Evolutionary conservation across 2,797 vertebrate genomes (phyloP).

Genomic region (Sebastes steindachneri): DNA sequence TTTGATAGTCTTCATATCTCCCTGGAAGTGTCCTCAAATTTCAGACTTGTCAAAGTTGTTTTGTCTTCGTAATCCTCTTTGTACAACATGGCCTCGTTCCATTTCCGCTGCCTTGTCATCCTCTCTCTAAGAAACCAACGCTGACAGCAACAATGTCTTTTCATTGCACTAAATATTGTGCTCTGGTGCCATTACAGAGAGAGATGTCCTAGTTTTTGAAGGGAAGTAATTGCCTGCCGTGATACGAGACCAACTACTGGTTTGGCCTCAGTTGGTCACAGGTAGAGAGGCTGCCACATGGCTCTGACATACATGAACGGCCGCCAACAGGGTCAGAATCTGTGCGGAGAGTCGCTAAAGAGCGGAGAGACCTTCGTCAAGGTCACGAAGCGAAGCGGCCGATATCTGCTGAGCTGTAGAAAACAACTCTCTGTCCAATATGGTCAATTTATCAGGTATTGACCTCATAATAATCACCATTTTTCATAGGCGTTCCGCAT

Average conservation of each 20-base stretch:
- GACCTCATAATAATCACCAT: conserved; percentile 59
- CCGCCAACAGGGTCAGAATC: no score
- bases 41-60: conserved; percentile 78
- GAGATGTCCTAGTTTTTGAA: conserved; percentile 32
- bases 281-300: conserved; percentile 17
- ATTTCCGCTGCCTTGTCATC: conserved; percentile 57
- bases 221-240: conserved; percentile 29
- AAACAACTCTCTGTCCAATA: conserved; percentile 41
- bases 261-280: conserved; percentile 36
- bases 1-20: conserved; percentile 74
- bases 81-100: conserved; percentile 58
- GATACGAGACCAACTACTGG: conserved; percentile 19
- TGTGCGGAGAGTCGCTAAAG: no score
- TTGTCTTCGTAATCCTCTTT: conserved; percentile 78
- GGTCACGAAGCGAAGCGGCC: conserved; percentile 52
- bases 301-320: no score
- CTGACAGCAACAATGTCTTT: conserved; percentile 61
- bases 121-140: conserved; percentile 57
- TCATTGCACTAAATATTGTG: conserved; percentile 52
- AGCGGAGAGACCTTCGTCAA: conserved; percentile 34
- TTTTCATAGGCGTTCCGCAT: conserved; percentile 64
- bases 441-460: conserved; percentile 59
- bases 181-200: conserved; percentile 50
- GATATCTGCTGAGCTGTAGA: conserved; percentile 61
- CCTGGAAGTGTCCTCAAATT: conserved; percentile 76